Base-by-base conservation (phyloP, 2,797 vertebrate genomes). In the Lepidocolaptes lacrymiger region DNA sequence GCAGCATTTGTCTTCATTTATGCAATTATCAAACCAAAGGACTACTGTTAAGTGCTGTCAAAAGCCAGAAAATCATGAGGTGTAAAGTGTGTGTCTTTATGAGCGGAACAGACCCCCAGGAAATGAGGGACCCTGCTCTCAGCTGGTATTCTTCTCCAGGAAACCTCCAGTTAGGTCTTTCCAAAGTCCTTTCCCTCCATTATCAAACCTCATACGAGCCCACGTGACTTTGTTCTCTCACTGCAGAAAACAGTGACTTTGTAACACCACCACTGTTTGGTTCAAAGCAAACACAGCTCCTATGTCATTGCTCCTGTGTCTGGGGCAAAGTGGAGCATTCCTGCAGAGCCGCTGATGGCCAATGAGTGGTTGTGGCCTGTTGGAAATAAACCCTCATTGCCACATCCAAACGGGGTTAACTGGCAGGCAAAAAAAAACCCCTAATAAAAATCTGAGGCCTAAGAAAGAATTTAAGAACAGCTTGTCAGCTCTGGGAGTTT, bases 1-100 rank as follows among this genome's bases (percentile, higher is more conserved):
- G 77, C 98, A 18, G 98, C 97, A 7, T 12, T 98, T 32, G 27
- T 98, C 30, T 97, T 99, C 14, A 93, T 98, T 83, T 96, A 98
- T 2, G 95, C 98, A 72, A 58, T 98, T 81, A 89, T 98, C 71
- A 97, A 96, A 62, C 95, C 97, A 78, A 98, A 98, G 58, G 92
- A 98, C 94, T 98, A 98, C 91, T 97, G 97, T 97, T 98, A 92
- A 96, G 76, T 91, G 43, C 41, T 59, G 36, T 41, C 55, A 48
- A 74, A 90, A 72, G 12, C 7, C 44, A 44, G 39, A 44, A 76
- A 61, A 64, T 37, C 8, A 7, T 22, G 46, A 92, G 39, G 17
- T 63, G 14, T 34, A 23, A 78, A 74, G 28, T 10, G 4, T 6
- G 0, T 56, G 48, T 26, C 49, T 61, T 79, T 30, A 22, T 12